phyloP scores from a whole-genome alignment of 2,113 vertebrate species.

The Vidua chalybeata region DNA sequence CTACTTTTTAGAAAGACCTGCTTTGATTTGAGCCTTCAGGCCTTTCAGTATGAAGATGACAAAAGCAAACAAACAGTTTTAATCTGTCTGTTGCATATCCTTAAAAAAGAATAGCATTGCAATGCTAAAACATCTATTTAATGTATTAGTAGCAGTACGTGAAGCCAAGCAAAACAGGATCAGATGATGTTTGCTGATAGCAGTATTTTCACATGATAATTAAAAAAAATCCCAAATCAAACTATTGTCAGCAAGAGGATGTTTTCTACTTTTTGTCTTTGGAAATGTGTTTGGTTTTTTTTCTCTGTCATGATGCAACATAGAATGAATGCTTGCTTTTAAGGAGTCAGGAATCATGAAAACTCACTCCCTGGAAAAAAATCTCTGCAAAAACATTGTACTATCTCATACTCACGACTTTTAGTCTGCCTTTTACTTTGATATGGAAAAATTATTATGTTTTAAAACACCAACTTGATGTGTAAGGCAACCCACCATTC shows the following conservation, averaged over 20 bases:
- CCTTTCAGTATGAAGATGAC: background rate
- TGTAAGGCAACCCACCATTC: background rate
- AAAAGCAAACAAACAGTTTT: background rate
- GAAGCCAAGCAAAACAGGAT: background rate
- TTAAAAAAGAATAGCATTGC: background rate
- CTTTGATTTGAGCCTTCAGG: background rate
- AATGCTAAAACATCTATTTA: background rate
- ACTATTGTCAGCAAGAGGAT: background rate
- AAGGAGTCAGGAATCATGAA: background rate
- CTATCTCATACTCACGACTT: background rate
- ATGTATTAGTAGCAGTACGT: background rate
- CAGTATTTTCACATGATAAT: background rate
- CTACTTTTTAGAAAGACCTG: background rate
- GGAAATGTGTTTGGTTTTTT: background rate
- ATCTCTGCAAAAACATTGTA: background rate
- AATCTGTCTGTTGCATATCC: background rate
- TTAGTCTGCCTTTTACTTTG: background rate
- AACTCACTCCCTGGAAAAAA: background rate
- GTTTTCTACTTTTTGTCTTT: background rate
- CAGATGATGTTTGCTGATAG: background rate
- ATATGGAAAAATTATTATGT: background rate
- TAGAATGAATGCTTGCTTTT: background rate
- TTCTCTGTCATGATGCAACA: background rate
- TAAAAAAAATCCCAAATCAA: background rate
- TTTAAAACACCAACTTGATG: background rate